Evolutionary conservation across 2,888 invertebrate genomes (phyloP).

Genomic region (Pollenia angustigena): DNA sequence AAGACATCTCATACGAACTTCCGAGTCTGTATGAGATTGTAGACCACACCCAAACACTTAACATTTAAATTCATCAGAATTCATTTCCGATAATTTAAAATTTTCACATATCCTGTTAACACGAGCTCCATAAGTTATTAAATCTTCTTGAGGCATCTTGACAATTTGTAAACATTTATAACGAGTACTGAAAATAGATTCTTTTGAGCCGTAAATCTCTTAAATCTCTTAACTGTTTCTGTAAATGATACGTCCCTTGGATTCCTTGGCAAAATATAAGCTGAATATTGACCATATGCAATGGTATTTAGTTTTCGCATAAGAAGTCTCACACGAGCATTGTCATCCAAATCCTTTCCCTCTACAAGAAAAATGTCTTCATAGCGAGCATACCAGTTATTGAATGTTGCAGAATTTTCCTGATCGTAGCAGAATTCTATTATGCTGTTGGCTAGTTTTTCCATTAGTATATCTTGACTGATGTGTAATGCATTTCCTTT

Average conservation of each 20-base stretch:
- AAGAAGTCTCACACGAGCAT: constrained; percentile 40
- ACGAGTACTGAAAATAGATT: constrained; percentile 36
- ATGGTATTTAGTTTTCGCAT: constrained; percentile 39
- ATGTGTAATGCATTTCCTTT: too few relatives aligned
- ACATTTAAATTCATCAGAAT: constrained; percentile 29
- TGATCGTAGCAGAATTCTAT: constrained; percentile 28
- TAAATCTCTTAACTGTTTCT: constrained; percentile 22
- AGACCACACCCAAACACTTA: constrained; percentile 17
- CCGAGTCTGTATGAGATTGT: constrained; percentile 32
- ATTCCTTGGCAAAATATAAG: constrained; percentile 24
- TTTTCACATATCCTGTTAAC: constrained; percentile 43
- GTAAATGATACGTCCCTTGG: constrained; percentile 24
- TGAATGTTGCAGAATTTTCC: constrained; percentile 31
- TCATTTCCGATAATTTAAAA: constrained; percentile 4
- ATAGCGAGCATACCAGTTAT: constrained; percentile 32
- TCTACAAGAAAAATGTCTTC: constrained; percentile 42
- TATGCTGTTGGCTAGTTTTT: constrained; percentile 42
- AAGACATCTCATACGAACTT: constrained; percentile 35
- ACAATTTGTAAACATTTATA: constrained; percentile 37
- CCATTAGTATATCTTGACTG: constrained; percentile 24
- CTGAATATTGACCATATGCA: constrained; percentile 35
- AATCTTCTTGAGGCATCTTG: constrained; percentile 31
- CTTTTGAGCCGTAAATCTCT: constrained; percentile 47
- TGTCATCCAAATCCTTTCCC: constrained; percentile 23
- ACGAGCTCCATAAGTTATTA: constrained; percentile 38